Percentiles rank a stretch among this genome's conserved stretches.
Evolutionary conservation across 2,888 invertebrate species (phyloP).

Genomic region (Paralinhomoeus sp.): DNA sequence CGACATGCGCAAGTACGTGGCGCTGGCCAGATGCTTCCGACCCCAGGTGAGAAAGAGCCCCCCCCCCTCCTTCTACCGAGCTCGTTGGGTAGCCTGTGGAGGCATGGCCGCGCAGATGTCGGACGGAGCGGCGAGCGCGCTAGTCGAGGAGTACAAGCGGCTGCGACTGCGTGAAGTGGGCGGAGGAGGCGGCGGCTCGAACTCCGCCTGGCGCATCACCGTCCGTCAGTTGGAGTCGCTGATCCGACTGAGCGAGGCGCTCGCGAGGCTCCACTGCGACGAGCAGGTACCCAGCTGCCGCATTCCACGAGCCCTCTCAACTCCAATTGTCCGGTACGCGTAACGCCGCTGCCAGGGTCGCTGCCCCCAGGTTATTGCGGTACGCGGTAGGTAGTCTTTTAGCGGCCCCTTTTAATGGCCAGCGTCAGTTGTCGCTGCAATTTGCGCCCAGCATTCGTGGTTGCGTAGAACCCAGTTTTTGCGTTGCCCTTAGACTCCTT

Average conservation of each 20-base stretch:
- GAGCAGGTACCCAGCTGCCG: conserved; percentile 42
- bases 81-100: no score
- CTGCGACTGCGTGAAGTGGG: conserved; percentile 58
- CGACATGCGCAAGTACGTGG: conserved; percentile 78
- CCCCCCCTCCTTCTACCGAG: no score
- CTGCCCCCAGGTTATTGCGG: no score
- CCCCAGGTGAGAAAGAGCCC: conserved; percentile 43
- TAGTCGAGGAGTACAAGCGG: conserved; percentile 67
- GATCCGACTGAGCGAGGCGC: conserved; percentile 80
- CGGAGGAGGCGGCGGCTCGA: conserved; percentile 36
- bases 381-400: no score
- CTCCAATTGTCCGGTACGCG: no score
- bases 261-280: conserved; percentile 83
- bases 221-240: conserved; percentile 84
- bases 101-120: conserved; percentile 31
- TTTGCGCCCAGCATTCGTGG: no score
- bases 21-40: conserved; percentile 82
- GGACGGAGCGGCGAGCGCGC: conserved; percentile 51
- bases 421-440: no score
- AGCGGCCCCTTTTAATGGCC: no score
- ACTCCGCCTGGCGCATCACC: conserved; percentile 77
- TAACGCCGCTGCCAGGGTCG: no score
- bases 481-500: no score
- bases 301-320: no score
- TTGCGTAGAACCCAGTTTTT: no score